phyloP scores from a whole-genome alignment of 2,113 vertebrate species.

The Lasiurus borealis region DNA sequence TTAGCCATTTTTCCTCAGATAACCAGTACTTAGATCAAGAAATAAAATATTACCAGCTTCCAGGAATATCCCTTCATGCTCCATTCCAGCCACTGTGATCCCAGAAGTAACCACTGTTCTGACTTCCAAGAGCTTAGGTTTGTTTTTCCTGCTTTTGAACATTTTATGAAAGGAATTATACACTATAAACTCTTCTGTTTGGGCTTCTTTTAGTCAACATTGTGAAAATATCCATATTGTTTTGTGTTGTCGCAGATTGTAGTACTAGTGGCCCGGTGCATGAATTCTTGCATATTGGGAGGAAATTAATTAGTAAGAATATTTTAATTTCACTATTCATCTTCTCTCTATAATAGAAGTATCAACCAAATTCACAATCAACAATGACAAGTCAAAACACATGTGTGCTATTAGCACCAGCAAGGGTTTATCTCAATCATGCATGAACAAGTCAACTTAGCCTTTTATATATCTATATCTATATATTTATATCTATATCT shows the following conservation, averaged over 20 bases:
- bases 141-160: neutral
- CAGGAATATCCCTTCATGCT: neutral
- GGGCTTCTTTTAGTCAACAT: neutral
- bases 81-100: neutral
- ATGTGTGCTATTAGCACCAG: too few species aligned
- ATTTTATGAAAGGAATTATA: constrained; percentile 9
- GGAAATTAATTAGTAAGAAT: too few species aligned
- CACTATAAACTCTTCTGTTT: neutral
- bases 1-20: neutral
- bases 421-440: too few species aligned
- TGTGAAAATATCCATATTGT: neutral
- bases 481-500: too few species aligned
- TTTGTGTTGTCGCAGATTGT: neutral
- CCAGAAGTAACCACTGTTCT: neutral
- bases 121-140: neutral
- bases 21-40: neutral
- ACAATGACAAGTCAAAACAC: too few species aligned
- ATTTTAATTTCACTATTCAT: too few species aligned
- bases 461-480: too few species aligned
- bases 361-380: too few species aligned
- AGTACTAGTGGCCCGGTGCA: neutral
- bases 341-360: too few species aligned
- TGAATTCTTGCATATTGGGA: too few species aligned
- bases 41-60: neutral
- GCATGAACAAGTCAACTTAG: too few species aligned